Conservation (phyloP, 2,797 vertebrate genomes). For the Peromyscus eremicus region DNA sequence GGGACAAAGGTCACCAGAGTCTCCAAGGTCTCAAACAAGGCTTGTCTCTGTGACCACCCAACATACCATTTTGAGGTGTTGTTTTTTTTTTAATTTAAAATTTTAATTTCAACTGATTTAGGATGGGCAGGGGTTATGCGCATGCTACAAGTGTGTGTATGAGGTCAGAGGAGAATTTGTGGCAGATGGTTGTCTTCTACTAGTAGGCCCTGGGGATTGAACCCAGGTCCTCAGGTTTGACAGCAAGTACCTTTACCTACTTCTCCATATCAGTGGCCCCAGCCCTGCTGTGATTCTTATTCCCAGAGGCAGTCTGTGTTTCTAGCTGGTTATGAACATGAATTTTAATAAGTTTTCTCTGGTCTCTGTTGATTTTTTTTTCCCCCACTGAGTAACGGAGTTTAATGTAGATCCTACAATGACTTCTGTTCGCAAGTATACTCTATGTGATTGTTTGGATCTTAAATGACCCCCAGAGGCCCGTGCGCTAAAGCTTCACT, state of each 20-base stretch:
- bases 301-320: background rate
- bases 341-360: constrained; percentile 32
- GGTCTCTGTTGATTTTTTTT: background rate
- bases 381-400: background rate
- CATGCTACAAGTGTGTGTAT: rapidly evolving
- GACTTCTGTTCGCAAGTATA: background rate
- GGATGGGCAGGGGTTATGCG: background rate
- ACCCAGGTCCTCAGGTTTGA: background rate
- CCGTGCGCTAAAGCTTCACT: background rate
- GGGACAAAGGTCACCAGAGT: background rate
- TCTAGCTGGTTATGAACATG: background rate
- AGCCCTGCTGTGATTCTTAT: background rate
- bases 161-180: background rate
- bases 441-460: background rate
- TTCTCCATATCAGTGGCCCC: background rate
- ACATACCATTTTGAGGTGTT: background rate
- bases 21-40: background rate
- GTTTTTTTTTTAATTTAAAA: background rate
- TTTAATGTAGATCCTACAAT: background rate
- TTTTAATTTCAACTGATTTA: background rate
- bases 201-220: background rate
- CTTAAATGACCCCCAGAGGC: background rate
- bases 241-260: background rate
- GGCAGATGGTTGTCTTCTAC: background rate
- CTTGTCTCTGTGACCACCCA: background rate